Percentiles rank a stretch among this genome's conserved stretches.
Conservation (phyloP, 92 coral and sea anemone species). For the Nematostella vectensis region DNA sequence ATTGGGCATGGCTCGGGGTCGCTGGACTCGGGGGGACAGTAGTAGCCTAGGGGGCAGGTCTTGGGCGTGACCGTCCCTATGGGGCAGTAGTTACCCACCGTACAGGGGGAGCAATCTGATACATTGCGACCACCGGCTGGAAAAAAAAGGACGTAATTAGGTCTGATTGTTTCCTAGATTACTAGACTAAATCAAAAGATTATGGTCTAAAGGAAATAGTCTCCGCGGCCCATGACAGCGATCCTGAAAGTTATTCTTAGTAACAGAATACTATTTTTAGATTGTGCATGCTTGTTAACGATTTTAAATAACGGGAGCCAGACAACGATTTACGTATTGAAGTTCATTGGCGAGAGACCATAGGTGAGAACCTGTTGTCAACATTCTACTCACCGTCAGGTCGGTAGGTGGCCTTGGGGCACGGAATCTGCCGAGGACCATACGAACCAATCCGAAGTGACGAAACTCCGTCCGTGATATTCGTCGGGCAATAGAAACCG, state of each 20-base stretch:
- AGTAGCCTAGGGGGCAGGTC: slow-evolving; percentile 67
- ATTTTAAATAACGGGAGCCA: no score
- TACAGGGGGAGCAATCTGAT: slow-evolving; percentile 67
- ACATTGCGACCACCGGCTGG: slow-evolving; percentile 53
- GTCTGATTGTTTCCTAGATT: no score
- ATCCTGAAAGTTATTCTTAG: no score
- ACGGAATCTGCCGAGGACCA: slow-evolving; percentile 83
- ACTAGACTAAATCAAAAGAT: no score
- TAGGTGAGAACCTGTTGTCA: no score
- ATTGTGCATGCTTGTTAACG: no score
- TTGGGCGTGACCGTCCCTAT: slow-evolving; percentile 64
- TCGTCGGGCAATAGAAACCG: slow-evolving; percentile 95
- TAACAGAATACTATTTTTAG: no score
- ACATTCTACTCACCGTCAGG: no score
- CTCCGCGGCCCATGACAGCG: no score
- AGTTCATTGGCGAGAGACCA: no score
- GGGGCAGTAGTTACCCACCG: slow-evolving; percentile 74
- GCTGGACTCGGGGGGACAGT: slow-evolving; percentile 89
- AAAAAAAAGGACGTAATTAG: not conserved
- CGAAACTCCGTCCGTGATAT: slow-evolving; percentile 92
- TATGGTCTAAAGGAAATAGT: no score
- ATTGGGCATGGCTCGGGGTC: slow-evolving; percentile 97
- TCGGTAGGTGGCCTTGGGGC: slow-evolving; percentile 83
- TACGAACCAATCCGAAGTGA: slow-evolving; percentile 86
- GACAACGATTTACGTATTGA: no score